phyloP scores from a whole-genome alignment of 2,797 vertebrate species.

The Phrynocephalus guinanensis region DNA sequence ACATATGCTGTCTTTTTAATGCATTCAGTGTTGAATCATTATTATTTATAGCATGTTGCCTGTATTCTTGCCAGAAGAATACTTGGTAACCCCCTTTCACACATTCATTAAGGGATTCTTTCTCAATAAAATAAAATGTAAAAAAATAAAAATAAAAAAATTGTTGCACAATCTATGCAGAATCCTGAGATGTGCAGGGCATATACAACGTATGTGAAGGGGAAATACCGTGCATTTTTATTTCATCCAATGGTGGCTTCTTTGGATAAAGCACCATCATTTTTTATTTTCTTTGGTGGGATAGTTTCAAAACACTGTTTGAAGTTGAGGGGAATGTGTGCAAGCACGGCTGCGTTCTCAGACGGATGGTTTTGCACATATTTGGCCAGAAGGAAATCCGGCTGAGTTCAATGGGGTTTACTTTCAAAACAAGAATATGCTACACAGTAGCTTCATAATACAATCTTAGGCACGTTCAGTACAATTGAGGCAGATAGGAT shows the following conservation, averaged over 20 bases:
- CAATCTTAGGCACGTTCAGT: background rate
- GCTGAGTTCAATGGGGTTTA: background rate
- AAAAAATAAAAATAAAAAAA: background rate
- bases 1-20: background rate
- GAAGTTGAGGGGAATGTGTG: background rate
- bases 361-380: background rate
- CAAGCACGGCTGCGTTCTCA: background rate
- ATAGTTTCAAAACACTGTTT: background rate
- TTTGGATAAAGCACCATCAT: background rate
- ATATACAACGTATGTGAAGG: background rate
- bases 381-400: background rate
- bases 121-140: background rate
- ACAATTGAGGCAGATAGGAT: background rate
- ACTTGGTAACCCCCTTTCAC: background rate
- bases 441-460: background rate
- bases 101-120: background rate
- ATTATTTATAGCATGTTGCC: background rate
- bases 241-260: background rate
- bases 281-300: background rate
- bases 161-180: background rate
- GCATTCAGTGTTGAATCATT: background rate
- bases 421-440: background rate
- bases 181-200: background rate
- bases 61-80: background rate
- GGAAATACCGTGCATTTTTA: background rate